Conservation (phyloP, 37 sponge, comb jelly and placozoan genomes). For the Axinella damicornis region DNA sequence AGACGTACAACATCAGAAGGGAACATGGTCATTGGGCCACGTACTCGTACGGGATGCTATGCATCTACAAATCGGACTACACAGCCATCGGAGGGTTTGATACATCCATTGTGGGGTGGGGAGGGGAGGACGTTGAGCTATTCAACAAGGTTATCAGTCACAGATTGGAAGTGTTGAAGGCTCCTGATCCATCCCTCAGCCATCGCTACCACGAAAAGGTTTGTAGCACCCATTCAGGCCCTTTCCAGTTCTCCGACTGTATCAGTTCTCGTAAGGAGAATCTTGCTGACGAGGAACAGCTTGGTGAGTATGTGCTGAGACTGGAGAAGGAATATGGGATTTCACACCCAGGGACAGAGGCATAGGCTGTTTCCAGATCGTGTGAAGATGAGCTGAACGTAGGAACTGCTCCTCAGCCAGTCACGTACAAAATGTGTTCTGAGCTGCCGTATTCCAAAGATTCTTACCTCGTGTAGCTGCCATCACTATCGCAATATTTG, state of each 20-base stretch:
- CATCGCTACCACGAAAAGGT: conserved; percentile 70
- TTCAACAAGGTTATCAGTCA: conserved; percentile 31
- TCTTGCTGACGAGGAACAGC: conserved; percentile 55
- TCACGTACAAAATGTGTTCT: too few species aligned
- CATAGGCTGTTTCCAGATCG: too few species aligned
- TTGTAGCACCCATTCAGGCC: conserved; percentile 19
- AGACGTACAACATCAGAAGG: conserved; percentile 8
- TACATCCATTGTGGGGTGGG: conserved; percentile 70
- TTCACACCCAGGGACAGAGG: too few species aligned
- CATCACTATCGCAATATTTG: too few species aligned
- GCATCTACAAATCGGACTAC: conserved; percentile 80
- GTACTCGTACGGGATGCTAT: conserved; percentile 78
- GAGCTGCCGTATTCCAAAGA: too few species aligned
- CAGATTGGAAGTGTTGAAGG: conserved; percentile 51
- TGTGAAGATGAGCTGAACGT: too few species aligned
- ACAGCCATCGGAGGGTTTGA: conserved; percentile 58
- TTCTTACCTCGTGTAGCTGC: too few species aligned
- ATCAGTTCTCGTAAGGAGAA: conserved; percentile 43
- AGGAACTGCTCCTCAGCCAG: too few species aligned
- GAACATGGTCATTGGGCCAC: conserved; percentile 74
- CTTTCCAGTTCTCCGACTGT: conserved; percentile 43
- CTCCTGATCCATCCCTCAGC: conserved; percentile 62
- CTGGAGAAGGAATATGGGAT: conserved; percentile 7
- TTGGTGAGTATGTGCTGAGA: conserved; percentile 53
- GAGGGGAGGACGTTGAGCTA: conserved; percentile 70